Evolutionary conservation across 1,140 invertebrate genomes (phyloP).

Genomic region (Saccostrea echinata): DNA sequence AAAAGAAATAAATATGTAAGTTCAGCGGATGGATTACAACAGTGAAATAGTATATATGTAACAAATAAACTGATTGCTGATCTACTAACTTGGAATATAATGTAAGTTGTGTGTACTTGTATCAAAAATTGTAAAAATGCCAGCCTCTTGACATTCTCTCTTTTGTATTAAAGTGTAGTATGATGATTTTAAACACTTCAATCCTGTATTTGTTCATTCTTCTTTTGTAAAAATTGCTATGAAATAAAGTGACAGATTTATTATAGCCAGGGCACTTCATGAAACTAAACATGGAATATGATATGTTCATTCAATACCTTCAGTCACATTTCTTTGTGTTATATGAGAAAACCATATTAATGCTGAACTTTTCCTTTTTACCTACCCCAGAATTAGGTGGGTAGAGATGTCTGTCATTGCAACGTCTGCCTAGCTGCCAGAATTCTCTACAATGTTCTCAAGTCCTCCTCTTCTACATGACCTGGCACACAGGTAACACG

Average conservation of each 20-base stretch:
- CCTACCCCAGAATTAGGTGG: conserved; percentile 75
- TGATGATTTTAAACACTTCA: not conserved
- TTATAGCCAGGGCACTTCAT: not conserved
- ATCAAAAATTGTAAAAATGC: conserved; percentile 8
- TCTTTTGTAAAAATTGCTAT: not conserved
- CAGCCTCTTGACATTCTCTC: not conserved
- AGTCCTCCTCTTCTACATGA: not conserved
- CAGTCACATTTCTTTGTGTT: conserved; percentile 11
- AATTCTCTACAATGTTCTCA: conserved; percentile 6
- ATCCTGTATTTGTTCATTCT: not conserved
- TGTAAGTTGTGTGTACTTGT: conserved; percentile 28
- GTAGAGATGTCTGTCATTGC: conserved; percentile 69
- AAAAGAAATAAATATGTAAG: conserved; percentile 24
- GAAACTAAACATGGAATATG: not conserved
- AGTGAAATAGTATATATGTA: conserved; percentile 9
- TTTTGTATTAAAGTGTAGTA: not conserved
- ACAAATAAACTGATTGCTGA: conserved; percentile 36
- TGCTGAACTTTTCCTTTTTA: conserved; percentile 72
- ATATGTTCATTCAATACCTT: not conserved
- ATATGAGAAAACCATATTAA: conserved; percentile 60
- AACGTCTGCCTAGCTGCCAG: conserved; percentile 40
- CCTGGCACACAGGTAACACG: not conserved
- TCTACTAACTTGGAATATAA: conserved; percentile 25
- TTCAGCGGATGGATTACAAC: conserved; percentile 30
- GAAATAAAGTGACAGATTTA: not conserved